Base-by-base conservation (phyloP, 2,888 invertebrate species). In the Rhingia campestris region DNA sequence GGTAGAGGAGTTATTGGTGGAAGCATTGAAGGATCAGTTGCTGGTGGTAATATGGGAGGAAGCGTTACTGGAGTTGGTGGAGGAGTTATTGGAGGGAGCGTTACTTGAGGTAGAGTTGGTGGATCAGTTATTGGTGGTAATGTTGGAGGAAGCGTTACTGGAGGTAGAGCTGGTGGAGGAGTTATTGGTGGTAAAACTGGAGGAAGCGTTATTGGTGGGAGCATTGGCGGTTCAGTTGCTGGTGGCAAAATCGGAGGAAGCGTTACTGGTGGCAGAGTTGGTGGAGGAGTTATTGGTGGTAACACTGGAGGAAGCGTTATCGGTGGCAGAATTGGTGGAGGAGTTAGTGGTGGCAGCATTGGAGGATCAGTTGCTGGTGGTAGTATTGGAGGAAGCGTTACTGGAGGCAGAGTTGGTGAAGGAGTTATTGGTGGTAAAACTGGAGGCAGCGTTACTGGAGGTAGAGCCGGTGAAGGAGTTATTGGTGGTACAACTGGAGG, bases 11-110 rank as follows among this genome's bases (percentile, higher is more conserved):
- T 22, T 7, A 4, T 32, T 41, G 53, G 39, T 32, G 39, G 10
- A 6, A 32, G 22, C 4, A 33, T 39, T 32, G 30, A 41, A 3
- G n/a, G 51, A 30, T 4, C 3, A 56, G 4, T 56, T 37, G 41
- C 2, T 22, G 22, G 22, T 22, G 22, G 22, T 22, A 22, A 1
- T 2, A 22, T 22, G 12, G 54, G 43, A 33, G 33, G 54, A 10
- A 47, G 35, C 4, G 41, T n/a, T 4, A n/a, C 45, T 86, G 82
- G 88, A 87, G 45, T 12, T 10, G 49, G 41, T 10, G 6, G 37
- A 5, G 67, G 66, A 0, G 22, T 9, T 10, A 37, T 1, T 10
- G 10, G 39, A 2, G 88, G 2, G 1, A 22, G 22, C 22, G 22
- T 22, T 22, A 2, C 22, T 2, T 1, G 22, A 2, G 22, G 22